phyloP scores from a whole-genome alignment of 2,888 invertebrate species.

The Poecilobothrus nobilitatus region DNA sequence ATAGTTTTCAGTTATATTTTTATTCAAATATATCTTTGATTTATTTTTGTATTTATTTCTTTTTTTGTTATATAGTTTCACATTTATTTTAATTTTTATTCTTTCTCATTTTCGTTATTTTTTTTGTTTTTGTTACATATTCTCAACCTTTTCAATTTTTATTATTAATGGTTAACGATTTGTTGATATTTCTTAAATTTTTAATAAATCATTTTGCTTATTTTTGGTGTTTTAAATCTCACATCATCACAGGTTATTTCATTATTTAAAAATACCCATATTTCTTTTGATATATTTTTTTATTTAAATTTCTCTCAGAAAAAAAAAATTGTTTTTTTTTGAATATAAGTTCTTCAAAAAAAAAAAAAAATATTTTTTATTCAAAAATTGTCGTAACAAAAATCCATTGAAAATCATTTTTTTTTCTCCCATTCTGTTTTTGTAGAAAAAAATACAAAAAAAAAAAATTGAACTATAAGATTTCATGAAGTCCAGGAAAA shows the following conservation, averaged over 20 bases:
- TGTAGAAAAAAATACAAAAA: neutral
- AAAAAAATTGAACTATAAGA: neutral
- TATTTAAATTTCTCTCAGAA: no score
- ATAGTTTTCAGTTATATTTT: no score
- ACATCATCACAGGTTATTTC: neutral
- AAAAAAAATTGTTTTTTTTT: no score
- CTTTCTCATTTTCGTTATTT: neutral
- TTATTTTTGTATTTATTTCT: no score
- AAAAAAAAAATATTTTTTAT: neutral
- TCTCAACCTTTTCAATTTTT: neutral
- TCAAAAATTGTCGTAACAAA: neutral
- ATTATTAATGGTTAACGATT: constrained; percentile 11
- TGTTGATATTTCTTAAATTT: constrained; percentile 1
- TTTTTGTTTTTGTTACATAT: neutral
- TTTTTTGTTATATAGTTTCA: neutral
- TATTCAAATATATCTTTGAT: no score
- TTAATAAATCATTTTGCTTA: constrained; percentile 1
- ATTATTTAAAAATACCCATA: neutral
- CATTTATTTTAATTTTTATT: neutral
- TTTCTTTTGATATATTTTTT: no score
- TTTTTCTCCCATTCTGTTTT: neutral
- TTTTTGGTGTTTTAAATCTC: constrained; percentile 5
- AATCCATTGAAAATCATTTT: neutral
- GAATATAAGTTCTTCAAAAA: no score
- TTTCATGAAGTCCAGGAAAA: neutral